Evolutionary conservation across 2,888 invertebrate species (phyloP), one percentile per base, ranked within the genome.

Genomic region (Aquatica leii): DNA sequence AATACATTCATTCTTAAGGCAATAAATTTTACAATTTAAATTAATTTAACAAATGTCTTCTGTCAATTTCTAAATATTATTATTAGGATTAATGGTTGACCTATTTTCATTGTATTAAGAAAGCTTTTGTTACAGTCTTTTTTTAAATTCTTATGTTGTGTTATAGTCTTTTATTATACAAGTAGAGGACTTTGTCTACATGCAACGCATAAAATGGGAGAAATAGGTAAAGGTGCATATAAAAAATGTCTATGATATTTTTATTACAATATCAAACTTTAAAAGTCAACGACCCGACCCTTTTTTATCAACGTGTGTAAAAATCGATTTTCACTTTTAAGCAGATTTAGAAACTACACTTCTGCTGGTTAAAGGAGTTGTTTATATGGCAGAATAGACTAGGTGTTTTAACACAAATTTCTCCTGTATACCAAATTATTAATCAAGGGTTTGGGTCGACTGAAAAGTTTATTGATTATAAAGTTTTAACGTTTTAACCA

Each of bases 241-340:
- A 21, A 21, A 53, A 53, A 43, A 15, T 8, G 43, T 17, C 14
- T 46, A n/a, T 18, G 6, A 17, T 46, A 18, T 24, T 17, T 49
- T 49, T 49, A 37, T 48, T 17, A 18, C 20, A 49, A 35, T 20
- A 57, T 50, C 49, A 57, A 50, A 57, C 49, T 57, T 12, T 37
- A 18, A 57, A 57, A 49, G 57, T 49, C 57, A 57, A 57, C 37
- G 49, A 49, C 57, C 57, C 18, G 14, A 20, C 34, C 57, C 49
- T 37, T 17, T 55, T 55, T 55, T 46, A 55, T 46, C 55, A 41
- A n/a, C 46, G 41, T 31, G 24, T 48, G 41, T 18, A n/a, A 41
- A 52, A 59, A 59, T 52, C 52, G 59, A 59, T 52, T 59, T 52
- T 40, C 51, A 51, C 46, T 59, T 52, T 52, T 43, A 59, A 40